Evolutionary conservation across 2,888 invertebrate species (phyloP), one percentile per base, ranked within the genome.

Genomic region (Tetragonula carbonaria): DNA sequence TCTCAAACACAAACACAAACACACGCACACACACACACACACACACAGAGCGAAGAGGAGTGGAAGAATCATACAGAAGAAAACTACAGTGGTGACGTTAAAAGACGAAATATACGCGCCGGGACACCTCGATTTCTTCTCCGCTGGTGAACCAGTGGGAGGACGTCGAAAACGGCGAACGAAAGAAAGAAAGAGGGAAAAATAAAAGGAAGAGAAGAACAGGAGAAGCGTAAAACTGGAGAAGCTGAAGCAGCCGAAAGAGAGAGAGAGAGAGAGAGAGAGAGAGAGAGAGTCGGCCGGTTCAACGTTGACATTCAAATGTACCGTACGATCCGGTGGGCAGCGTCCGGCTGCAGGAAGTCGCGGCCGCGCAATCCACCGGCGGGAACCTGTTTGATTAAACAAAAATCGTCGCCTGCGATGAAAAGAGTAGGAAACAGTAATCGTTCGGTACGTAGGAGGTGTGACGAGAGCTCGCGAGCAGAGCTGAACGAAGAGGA

Each of bases 361-460:
- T 84, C 82, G 67, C 66, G 78, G 59, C 71, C 77, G 55, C 79
- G 77, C 78, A n/a, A 76, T 67, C 77, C 68, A 38, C 74, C 63
- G 68, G 84, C 63, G 68, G 84, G 82, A 90, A 90, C 90, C 90
- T 90, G 90, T 90, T 90, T 86, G 90, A 90, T 90, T 87, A 87
- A 90, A 87, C 88, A 90, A 90, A 89, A 90, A 90, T 90, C 28
- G 86, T 87, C 86, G 85, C 76, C 67, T 70, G 78, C 80, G 82
- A 79, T 78, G 74, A 87, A 82, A 81, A 85, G 82, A 86, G 78
- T 71, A 76, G 80, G 82, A 74, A 85, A 76, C 59, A 62, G 70
- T 67, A 45, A 78, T 80, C 81, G 81, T 66, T 74, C 74, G 76
- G n/a, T 59, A 59, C 13, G 57, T 73, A 51, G 82, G 78, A 70